Percentiles rank a stretch among this genome's conserved stretches.
These are phyloP conservation scores for Parnassius mnemosyne DNA, from an alignment of 2,888 invertebrate species.

Conservation along the genomic window DNA sequence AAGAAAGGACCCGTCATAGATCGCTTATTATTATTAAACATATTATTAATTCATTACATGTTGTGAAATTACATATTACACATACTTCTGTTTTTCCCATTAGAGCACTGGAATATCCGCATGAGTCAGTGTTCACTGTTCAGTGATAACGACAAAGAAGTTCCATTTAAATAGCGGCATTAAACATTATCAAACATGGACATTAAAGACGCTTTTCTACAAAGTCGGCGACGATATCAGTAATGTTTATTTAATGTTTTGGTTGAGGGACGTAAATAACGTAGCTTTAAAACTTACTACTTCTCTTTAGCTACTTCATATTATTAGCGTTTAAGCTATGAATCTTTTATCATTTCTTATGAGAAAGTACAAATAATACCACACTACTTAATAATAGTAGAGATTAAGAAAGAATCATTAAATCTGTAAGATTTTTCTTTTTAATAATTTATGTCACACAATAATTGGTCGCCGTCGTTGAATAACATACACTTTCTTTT, in stretches of 20 bases:
- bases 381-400: no score
- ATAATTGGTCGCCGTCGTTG: no score
- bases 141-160: slow-evolving; percentile 16
- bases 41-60: no score
- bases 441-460: no score
- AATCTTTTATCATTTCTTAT: neutral
- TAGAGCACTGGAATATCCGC: slow-evolving; percentile 11
- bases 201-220: slow-evolving; percentile 8
- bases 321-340: neutral
- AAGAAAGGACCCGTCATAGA: neutral
- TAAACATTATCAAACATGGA: slow-evolving; percentile 6
- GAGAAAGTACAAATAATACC: no score
- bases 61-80: no score
- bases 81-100: neutral
- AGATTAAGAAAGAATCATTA: no score
- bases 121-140: slow-evolving; percentile 4
- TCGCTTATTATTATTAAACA: no score
- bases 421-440: no score
- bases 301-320: neutral
- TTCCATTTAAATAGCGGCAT: slow-evolving; percentile 17
- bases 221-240: slow-evolving; percentile 8
- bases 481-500: no score
- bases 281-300: neutral
- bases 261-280: neutral
- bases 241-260: slow-evolving; percentile 20